Evolutionary conservation across 2,113 vertebrate species (phyloP).

Genomic region (Mixornis gularis): DNA sequence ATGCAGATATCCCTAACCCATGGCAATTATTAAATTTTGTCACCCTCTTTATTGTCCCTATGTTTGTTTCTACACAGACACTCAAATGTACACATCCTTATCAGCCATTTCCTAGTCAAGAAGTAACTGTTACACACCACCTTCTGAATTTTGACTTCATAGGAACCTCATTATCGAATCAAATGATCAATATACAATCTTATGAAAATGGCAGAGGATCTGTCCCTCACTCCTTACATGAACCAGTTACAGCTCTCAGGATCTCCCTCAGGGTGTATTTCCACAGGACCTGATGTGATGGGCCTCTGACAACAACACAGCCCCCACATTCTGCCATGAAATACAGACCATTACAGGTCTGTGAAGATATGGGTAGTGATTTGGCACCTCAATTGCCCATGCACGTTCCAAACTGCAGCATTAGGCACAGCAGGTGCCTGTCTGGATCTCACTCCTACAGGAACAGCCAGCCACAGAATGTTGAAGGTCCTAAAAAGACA

Average conservation of each 20-base stretch:
- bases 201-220: background rate
- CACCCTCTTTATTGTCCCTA: background rate
- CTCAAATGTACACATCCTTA: background rate
- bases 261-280: background rate
- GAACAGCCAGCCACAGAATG: background rate
- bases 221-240: rapidly evolving
- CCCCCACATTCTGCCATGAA: background rate
- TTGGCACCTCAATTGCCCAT: background rate
- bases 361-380: background rate
- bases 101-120: background rate
- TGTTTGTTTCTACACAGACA: background rate
- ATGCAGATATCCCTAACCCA: background rate
- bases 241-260: background rate
- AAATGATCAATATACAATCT: background rate
- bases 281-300: background rate
- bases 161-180: background rate
- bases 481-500: background rate
- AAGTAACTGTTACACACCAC: background rate
- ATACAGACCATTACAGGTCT: background rate
- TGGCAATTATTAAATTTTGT: background rate
- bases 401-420: background rate
- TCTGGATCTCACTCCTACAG: background rate
- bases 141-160: background rate
- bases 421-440: background rate
- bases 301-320: background rate